Evolutionary conservation across 2,888 invertebrate genomes (phyloP), one percentile per base, ranked within the genome.

Genomic region (Homarus gammarus): DNA sequence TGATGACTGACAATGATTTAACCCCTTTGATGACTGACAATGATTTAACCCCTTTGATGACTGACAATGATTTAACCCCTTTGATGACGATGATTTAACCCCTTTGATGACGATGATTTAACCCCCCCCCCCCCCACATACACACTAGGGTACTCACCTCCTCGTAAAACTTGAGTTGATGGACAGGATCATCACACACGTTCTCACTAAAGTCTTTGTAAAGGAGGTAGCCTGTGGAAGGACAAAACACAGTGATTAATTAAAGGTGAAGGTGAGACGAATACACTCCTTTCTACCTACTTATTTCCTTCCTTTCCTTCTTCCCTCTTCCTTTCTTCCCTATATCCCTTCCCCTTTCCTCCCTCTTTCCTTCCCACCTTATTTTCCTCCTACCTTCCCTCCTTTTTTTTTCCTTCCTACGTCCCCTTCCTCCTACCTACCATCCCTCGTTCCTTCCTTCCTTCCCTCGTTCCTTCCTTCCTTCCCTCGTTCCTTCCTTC

Each of bases 141-240:
- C 51, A 51, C 51, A 51, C 51, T 18, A 12, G 22, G 18, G 22
- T 22, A 94, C 95, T 95, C 95, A 99, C 99, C 97, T 99, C 98
- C 96, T 99, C 99, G 95, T 99, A 99, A 96, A 99, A 99, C 95
- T 97, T 97, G 94, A 99, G 96, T 94, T 99, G 99, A 94, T 99
- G 98, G 94, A 99, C 97, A 93, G 98, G 97, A 94, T 98, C 99
- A 93, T 99, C 99, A 93, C 97, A 97, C 93, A 97, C 96, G 94
- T 97, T 98, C 95, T 99, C 98, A 95, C 99, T 99, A 95, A 97
- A 99, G 95, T 99, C 99, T 95, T 99, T 99, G 96, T 99, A 99
- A 94, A 99, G 96, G 95, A 99, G 96, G 95, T 98, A 99, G 94
- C 99, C 99, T 99, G 96, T 88, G 96, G 96, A 94, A 95, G 95